Conservation (phyloP, 2,888 invertebrate genomes). For the Microchrysa polita region DNA sequence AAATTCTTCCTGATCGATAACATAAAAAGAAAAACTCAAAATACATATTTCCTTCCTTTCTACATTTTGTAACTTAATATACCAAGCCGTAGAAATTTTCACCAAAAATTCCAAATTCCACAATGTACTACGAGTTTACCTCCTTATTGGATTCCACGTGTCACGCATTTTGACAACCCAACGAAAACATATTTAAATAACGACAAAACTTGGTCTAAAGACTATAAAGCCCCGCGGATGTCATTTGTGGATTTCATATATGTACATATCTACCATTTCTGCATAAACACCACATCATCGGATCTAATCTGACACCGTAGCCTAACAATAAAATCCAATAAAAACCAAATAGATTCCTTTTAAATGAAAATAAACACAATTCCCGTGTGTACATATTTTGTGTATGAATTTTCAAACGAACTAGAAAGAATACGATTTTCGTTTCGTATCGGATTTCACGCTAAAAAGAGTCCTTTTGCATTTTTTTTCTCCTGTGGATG, state of each 20-base stretch:
- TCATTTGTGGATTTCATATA: background rate
- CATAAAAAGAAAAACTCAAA: no score
- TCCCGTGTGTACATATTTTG: no score
- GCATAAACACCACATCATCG: background rate
- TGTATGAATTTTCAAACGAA: background rate
- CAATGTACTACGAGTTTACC: no score
- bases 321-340: slow-evolving; percentile 15
- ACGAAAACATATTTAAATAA: slow-evolving; percentile 11
- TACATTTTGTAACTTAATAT: no score
- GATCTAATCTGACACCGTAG: no score
- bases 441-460: background rate
- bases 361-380: slow-evolving; percentile 29
- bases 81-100: no score
- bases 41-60: no score
- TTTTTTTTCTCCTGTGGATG: no score
- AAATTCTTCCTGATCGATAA: no score
- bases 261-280: no score
- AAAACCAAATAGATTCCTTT: slow-evolving; percentile 20
- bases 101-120: no score
- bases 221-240: background rate
- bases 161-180: slow-evolving; percentile 10
- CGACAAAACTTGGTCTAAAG: no score
- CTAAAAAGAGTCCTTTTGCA: background rate
- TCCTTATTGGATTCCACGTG: slow-evolving; percentile 10
- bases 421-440: background rate